Base-by-base conservation (phyloP, 2,888 invertebrate genomes). In the Spilosoma lubricipeda region DNA sequence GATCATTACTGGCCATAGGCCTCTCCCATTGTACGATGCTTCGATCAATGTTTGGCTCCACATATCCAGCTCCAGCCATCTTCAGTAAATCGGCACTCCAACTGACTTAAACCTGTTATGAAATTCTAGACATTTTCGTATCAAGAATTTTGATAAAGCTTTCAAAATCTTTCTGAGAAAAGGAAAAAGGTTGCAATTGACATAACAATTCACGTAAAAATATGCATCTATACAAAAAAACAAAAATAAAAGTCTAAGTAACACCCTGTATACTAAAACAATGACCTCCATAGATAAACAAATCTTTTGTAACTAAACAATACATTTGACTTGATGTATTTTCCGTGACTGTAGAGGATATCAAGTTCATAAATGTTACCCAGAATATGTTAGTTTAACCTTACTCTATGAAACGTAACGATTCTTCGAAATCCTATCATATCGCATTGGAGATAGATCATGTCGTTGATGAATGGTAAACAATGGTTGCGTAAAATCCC, bases 401-500 rank as follows among this genome's bases (percentile, higher is more conserved):
- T 78, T 82, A 73, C 75, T 39, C 70, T 78, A 73, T 82, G 79
- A 56, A 56, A 82, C 80, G 80, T 79, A 83, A 81, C 76, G 70
- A 73, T 88, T 88, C 83, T 82, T 75, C 75, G 86, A 86, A 86
- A 86, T 85, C 82, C 80, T 72, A 79, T 80, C 79, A 82, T 76
- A 83, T 83, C 80, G 77, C 79, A 81, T 76, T 78, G 73, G 70
- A 67, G 82, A 84, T 81, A 81, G 80, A 83, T 87, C 85, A 82
- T 77, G 73, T 68, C 77, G 75, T 75, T 85, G 85, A 87, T 86
- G 85, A 83, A 76, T 77, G 72, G 83, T 84, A 86, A 86, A 85
- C 86, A 87, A 82, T 82, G 70, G 76, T 70, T 80, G 80, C 71
- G 78, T 85, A 77, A 82, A 79, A 80, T 45, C 52, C 75, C 72